Percentiles rank a stretch among this genome's conserved stretches.
These are phyloP conservation scores for Aleadryas rufinucha DNA, from an alignment of 2,113 vertebrate genomes.

Conservation along the genomic window DNA sequence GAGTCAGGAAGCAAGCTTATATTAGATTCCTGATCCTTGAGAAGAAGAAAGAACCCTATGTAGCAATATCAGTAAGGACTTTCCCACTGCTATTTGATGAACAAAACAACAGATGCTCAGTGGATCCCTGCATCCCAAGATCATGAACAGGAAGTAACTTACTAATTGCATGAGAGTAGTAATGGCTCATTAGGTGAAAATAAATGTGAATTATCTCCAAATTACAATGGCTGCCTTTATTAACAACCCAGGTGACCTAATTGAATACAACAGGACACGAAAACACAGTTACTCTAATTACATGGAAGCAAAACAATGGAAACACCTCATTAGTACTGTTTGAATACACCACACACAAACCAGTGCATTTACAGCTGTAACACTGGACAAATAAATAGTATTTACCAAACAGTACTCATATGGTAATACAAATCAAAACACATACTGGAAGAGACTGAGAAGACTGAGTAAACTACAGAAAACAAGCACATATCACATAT, in stretches of 20 bases:
- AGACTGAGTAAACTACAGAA: neutral
- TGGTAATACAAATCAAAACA: neutral
- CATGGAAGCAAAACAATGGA: neutral
- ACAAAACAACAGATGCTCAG: neutral
- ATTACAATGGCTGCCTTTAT: slow-evolving; percentile 28
- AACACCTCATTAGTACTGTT: neutral
- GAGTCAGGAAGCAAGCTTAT: neutral
- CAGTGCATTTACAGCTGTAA: neutral
- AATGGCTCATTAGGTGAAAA: slow-evolving; percentile 48
- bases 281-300: slow-evolving; percentile 22
- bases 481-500: neutral
- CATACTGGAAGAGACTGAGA: neutral
- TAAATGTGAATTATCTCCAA: slow-evolving; percentile 36
- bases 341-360: neutral
- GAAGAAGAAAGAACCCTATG: neutral
- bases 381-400: neutral
- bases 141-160: slow-evolving; percentile 19
- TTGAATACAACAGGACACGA: neutral
- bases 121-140: neutral
- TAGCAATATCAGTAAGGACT: neutral
- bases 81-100: slow-evolving; percentile 24
- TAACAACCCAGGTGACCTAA: slow-evolving; percentile 40
- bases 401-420: neutral
- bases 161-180: slow-evolving; percentile 13
- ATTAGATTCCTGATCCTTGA: neutral